Evolutionary conservation across 2,797 vertebrate species (phyloP), one percentile per base, ranked within the genome.

Genomic region (Tinamus major): DNA sequence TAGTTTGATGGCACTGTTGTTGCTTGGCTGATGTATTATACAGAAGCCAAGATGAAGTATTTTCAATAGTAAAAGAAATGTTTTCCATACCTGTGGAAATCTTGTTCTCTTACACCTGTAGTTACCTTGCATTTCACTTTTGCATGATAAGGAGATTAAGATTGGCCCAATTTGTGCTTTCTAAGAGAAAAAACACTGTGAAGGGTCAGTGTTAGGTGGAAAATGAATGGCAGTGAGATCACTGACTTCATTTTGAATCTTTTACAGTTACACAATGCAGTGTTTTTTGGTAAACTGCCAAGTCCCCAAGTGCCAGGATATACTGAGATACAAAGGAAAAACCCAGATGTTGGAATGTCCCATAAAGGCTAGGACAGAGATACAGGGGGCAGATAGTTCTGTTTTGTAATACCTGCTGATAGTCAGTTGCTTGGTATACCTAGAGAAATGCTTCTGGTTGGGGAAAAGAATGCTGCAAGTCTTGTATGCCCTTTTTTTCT

Each of bases 1-100:
- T 61, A 92, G 82, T 90, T 80, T 89, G 94, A 95, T 89, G 58
- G 94, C 59, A 88, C 85, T 82, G 91, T 94, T 96, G 89, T 78
- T 90, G 41, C 82, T 79, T 80, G 75, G n/a, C 61, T 94, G 88
- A 91, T 92, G 84, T 86, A 91, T 96, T 94, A 80, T 42, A 15
- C 68, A 69, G 75, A 29, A 95, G 46, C 35, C 42, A 92, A 94
- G 58, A 80, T 56, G 55, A 90, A 94, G 77, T 92, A 88, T 87
- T 94, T 94, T 89, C 76, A 64, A 41, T 62, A 83, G 24, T 37
- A 72, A 83, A 9, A 58, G 51, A 85, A 86, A 61, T 41, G 1
- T 83, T 89, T 95, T 72, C 49, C 39, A 5, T 26, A 69, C 18
- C 35, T 75, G 5, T 15, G 55, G 31, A 83, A 93, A 67, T 9